A percentile compares a stretch with the other conserved stretches of the same genome.
Evolutionary conservation across 2,113 vertebrate species (phyloP).

Genomic region (Oryzias woworae): DNA sequence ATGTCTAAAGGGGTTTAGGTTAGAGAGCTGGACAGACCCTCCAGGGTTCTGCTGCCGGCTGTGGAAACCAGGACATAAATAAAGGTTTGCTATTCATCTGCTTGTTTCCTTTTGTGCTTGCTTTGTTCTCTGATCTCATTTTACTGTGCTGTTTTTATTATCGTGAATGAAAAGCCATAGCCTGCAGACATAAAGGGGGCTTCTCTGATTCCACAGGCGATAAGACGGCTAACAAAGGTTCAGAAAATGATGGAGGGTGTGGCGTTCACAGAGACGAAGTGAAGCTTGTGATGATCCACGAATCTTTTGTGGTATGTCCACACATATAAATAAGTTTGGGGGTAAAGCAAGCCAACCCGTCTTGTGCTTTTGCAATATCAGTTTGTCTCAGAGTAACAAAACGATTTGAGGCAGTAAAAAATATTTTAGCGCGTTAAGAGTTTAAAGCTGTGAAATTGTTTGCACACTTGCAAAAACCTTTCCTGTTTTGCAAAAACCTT

Average conservation of each 20-base stretch:
- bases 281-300: neutral
- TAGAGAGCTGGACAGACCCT: neutral
- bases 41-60: slow-evolving; percentile 16
- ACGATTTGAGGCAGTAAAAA: too few relatives aligned
- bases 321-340: too few relatives aligned
- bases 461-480: too few relatives aligned
- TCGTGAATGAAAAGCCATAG: slow-evolving; percentile 24
- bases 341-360: too few relatives aligned
- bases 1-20: neutral
- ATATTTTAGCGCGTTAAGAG: too few relatives aligned
- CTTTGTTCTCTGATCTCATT: slow-evolving; percentile 33
- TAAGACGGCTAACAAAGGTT: neutral
- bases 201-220: slow-evolving; percentile 43
- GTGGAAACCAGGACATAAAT: slow-evolving; percentile 73
- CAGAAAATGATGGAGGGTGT: neutral
- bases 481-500: too few relatives aligned
- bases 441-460: too few relatives aligned
- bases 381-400: too few relatives aligned
- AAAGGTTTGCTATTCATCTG: slow-evolving; percentile 48
- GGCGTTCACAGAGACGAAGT: neutral
- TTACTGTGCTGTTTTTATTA: slow-evolving; percentile 45
- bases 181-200: slow-evolving; percentile 21
- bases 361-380: too few relatives aligned
- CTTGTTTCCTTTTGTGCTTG: slow-evolving; percentile 36
- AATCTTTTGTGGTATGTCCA: too few relatives aligned